Percentiles rank a stretch among this genome's conserved stretches.
phyloP scores from a whole-genome alignment of 2,797 vertebrate genomes.

The Choloepus didactylus region DNA sequence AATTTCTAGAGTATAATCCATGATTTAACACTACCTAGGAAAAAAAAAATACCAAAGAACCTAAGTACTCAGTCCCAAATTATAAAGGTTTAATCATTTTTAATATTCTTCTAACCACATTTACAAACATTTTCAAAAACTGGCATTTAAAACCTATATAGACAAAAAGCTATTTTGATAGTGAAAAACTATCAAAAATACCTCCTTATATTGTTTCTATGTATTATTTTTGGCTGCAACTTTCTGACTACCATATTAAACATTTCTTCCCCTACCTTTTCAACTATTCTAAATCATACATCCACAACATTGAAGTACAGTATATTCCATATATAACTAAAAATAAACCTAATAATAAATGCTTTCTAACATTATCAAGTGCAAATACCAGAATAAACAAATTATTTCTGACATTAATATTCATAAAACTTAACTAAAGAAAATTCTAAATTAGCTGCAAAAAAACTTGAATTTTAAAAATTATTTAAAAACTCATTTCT shows the following conservation, averaged over 20 bases:
- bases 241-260: neutral
- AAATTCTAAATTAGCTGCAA: slow-evolving; percentile 26
- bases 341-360: slow-evolving; percentile 53
- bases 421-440: slow-evolving; percentile 37
- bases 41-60: neutral
- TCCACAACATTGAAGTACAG: neutral
- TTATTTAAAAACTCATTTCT: slow-evolving; percentile 39
- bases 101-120: neutral
- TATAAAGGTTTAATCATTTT: slow-evolving; percentile 16
- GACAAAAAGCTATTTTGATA: neutral
- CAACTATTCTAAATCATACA: neutral
- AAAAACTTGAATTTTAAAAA: slow-evolving; percentile 25
- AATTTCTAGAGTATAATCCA: neutral
- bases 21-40: neutral
- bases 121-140: slow-evolving; percentile 22
- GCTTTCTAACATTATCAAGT: neutral
- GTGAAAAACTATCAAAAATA: neutral
- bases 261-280: neutral
- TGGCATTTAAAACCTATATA: neutral
- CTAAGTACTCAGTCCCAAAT: neutral
- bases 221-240: neutral
- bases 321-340: slow-evolving; percentile 8
- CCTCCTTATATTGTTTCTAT: neutral
- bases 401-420: slow-evolving; percentile 58
- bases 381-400: slow-evolving; percentile 52